A percentile compares a stretch with the other conserved stretches of the same genome.
Conservation (phyloP, 2,888 invertebrate genomes). For the Eupeodes latifasciatus region DNA sequence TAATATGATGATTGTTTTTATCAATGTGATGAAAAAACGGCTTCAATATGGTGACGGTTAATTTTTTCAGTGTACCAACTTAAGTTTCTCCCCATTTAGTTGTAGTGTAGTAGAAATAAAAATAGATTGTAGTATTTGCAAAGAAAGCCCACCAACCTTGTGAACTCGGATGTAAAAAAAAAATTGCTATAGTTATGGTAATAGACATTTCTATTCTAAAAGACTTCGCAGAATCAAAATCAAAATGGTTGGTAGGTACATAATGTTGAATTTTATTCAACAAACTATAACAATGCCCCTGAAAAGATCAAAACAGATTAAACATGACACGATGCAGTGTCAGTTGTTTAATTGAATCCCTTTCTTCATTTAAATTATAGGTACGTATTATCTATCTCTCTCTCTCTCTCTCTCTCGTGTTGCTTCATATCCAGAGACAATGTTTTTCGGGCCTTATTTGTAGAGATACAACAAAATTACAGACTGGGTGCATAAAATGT, state of each 20-base stretch:
- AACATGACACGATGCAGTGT: constrained; percentile 73
- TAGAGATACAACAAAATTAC: not conserved
- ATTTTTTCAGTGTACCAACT: too few species aligned
- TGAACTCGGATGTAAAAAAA: too few species aligned
- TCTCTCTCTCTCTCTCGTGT: not conserved
- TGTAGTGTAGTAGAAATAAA: too few species aligned
- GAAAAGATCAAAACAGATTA: constrained; percentile 54
- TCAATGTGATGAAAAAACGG: too few species aligned
- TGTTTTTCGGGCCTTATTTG: not conserved
- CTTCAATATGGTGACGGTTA: too few species aligned
- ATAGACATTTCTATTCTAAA: not conserved
- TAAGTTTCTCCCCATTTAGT: too few species aligned
- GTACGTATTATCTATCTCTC: too few species aligned
- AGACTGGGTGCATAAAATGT: not conserved
- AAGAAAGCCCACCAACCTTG: too few species aligned
- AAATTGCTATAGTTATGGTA: too few species aligned
- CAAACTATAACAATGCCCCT: constrained; percentile 64
- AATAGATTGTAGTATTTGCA: too few species aligned
- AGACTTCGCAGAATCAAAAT: not conserved
- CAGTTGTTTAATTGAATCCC: constrained; percentile 76
- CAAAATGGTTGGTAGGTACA: not conserved
- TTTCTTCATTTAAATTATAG: constrained; percentile 56
- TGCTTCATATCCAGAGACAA: not conserved
- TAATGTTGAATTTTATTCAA: constrained; percentile 49
- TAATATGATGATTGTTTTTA: too few species aligned